phyloP scores from a whole-genome alignment of 37 sponge, comb jelly and placozoan genomes.

The Haliclona indistincta region DNA sequence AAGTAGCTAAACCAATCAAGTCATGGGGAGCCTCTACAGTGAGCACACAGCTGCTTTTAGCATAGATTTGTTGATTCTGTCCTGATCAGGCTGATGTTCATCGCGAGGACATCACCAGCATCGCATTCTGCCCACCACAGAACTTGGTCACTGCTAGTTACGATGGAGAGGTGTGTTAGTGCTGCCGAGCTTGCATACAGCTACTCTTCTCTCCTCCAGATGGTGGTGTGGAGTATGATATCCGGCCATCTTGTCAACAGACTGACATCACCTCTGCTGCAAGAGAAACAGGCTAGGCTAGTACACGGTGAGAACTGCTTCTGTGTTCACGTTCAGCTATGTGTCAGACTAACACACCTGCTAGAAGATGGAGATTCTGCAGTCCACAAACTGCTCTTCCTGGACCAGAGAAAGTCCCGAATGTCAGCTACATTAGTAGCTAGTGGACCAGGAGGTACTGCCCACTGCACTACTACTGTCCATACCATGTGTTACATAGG shows the following conservation, averaged over 20 bases:
- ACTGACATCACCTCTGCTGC: slow-evolving; percentile 39
- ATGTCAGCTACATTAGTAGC: slow-evolving; percentile 66
- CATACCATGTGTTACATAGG: slow-evolving; percentile 32
- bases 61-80: slow-evolving; percentile 1
- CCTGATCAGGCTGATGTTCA: slow-evolving; percentile 52
- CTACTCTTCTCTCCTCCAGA: slow-evolving; percentile 26
- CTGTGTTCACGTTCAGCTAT: not conserved
- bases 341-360: not conserved
- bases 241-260: slow-evolving; percentile 65
- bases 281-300: not conserved
- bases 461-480: not conserved
- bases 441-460: slow-evolving; percentile 68
- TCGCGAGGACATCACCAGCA: slow-evolving; percentile 72
- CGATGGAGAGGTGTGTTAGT: slow-evolving; percentile 80
- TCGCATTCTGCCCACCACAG: slow-evolving; percentile 72
- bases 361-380: slow-evolving; percentile 62
- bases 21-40: slow-evolving; percentile 48
- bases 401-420: slow-evolving; percentile 46
- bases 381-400: slow-evolving; percentile 66
- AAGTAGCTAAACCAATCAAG: slow-evolving; percentile 24
- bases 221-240: slow-evolving; percentile 74
- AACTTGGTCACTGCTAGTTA: slow-evolving; percentile 84
- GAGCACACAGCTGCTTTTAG: slow-evolving; percentile 19
- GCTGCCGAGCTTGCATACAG: not conserved
- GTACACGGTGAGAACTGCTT: not conserved